Base-by-base conservation (phyloP, 2,113 vertebrate species). In the Prionailurus bengalensis region DNA sequence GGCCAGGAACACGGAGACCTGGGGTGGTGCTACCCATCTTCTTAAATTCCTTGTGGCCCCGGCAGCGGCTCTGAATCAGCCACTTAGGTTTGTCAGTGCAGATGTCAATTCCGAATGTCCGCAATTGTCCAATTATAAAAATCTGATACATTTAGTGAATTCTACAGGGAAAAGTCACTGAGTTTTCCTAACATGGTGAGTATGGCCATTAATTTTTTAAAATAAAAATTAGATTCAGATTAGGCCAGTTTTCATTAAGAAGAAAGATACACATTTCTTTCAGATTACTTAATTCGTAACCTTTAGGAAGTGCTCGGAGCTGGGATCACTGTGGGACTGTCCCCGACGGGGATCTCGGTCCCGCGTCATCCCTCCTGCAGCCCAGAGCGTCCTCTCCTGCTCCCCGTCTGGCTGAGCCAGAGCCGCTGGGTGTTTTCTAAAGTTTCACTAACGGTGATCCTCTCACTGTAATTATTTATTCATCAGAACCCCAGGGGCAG, bases 261-360 rank as follows among this genome's bases (percentile, higher is more conserved):
- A 83, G 39, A 93, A 73, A 63, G 3, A 48, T 61, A 4, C 6
- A 3, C 4, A 4, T 42, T 66, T 82, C 15, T 70, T 61, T 71
- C 5, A 1, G 3, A 5, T 51, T 29, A 23, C 73, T 90, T 78
- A 33, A 27, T 31, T 7, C 6, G 6, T 33, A 23, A 11, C 55
- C 27, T 73, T 39, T 13, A 42, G 61, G 48, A 5, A 1, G 1
- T 4, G 25, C 17, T 53, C 45, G 65, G 7, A n/a, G 71, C 12
- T 0, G 7, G 29, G 13, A 36, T 25, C 11, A 0, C 25, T 68
- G 80, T 9, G 39, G 51, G 25, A 12, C 27, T 8, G 4, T 51
- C 21, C 42, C 65, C 25, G 0, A 1, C 0, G 4, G 66, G 73
- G 39, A 0, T 21, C 3, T 31, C 17, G 23, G 0, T 21, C 15